Evolutionary conservation across 2,113 vertebrate genomes (phyloP), one percentile per base, ranked within the genome.

Genomic region (Dendrocopos noguchii): DNA sequence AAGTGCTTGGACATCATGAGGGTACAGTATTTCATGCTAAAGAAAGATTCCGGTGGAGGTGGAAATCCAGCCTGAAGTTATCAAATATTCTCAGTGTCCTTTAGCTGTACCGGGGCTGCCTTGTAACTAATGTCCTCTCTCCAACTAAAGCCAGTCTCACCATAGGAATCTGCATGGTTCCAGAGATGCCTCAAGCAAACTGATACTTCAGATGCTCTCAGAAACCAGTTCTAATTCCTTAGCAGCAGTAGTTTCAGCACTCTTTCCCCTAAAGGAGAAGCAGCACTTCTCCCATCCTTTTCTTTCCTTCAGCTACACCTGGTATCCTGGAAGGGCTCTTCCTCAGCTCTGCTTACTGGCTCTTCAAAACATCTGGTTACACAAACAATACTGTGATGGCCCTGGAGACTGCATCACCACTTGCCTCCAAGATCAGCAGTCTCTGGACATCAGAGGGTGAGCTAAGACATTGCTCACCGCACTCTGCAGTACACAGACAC

Each of bases 311-410:
- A 50, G 47, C 21, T 50, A 50, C 21, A 10, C 61, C 61, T 28
- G 39, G 78, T 50, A 74, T 25, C 36, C 82, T 90, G 53, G 61
- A 80, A 90, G 21, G 50, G 67, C 34, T 77, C 28, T 52, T 74
- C 67, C 70, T 79, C 71, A 82, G 4, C 61, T 29, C 60, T 72
- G 60, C 60, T 83, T 77, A 44, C 17, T 71, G 47, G 60, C 70
- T 87, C 46, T 78, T 67, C 42, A 64, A 65, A 92, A 83, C 53
- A 90, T 61, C 47, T 87, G 73, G 25, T 83, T 90, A 80, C 72
- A 88, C 0, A 0, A 74, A 73, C 68, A 34, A 56, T 29, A 75
- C 67, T 79, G 59, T 20, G 77, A 76, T 72, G 81, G 68, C 72
- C 61, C 36, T 64, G 60, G 20, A 53, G 46, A 76, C 31, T 59